Evolutionary conservation across 2,888 invertebrate species (phyloP).

Genomic region (Quadroppia sp.): DNA sequence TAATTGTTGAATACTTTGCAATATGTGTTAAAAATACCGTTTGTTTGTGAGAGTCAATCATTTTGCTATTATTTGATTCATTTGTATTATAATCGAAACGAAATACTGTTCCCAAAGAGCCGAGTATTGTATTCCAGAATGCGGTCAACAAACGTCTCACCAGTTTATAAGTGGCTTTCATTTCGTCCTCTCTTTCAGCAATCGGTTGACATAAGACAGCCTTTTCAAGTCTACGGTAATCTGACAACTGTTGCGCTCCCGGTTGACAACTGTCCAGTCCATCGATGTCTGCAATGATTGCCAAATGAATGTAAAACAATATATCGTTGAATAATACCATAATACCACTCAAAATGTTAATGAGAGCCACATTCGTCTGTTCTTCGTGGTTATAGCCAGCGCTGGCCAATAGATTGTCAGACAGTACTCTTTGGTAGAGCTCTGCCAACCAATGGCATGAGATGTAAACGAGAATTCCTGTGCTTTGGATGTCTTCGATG

Average conservation of each 20-base stretch:
- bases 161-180: conserved; percentile 5
- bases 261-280: conserved; percentile 68
- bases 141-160: conserved; percentile 24
- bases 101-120: conserved; percentile 27
- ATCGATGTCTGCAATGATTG: conserved; percentile 66
- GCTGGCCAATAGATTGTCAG: conserved; percentile 66
- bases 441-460: conserved; percentile 91
- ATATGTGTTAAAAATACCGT: conserved; percentile 7
- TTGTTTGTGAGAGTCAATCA: neutral
- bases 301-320: neutral
- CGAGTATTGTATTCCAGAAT: conserved; percentile 35
- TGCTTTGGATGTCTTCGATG: conserved; percentile 84
- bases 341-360: conserved; percentile 69
- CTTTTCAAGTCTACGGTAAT: conserved; percentile 77
- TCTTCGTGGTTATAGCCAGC: conserved; percentile 60
- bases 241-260: conserved; percentile 71
- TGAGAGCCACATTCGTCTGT: conserved; percentile 61
- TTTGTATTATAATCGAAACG: neutral
- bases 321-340: neutral
- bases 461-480: conserved; percentile 84
- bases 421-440: conserved; percentile 78
- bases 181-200: conserved; percentile 54
- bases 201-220: conserved; percentile 62
- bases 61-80: neutral
- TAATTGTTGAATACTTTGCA: neutral